Conservation (phyloP, 2,888 invertebrate genomes). For the Syritta pipiens region DNA sequence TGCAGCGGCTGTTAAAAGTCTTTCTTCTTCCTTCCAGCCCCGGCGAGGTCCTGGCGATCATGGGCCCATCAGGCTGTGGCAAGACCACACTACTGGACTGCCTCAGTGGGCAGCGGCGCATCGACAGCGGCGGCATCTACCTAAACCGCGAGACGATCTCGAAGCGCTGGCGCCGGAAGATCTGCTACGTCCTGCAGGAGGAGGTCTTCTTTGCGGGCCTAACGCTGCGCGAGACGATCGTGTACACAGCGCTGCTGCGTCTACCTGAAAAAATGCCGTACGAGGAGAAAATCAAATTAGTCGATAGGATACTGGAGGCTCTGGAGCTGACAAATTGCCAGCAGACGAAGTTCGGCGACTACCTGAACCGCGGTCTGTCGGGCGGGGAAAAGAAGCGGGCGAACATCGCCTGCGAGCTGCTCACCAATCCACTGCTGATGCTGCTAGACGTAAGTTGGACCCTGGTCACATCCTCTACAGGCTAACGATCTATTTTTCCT, state of each 20-base stretch:
- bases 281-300: conserved; percentile 87
- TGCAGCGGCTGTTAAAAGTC: conserved; percentile 39
- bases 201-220: conserved; percentile 90
- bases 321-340: conserved; percentile 87
- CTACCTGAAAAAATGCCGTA: conserved; percentile 87
- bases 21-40: conserved; percentile 79
- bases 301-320: conserved; percentile 88
- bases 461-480: too few species aligned
- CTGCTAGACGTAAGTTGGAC: conserved; percentile 89
- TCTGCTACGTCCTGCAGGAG: conserved; percentile 90
- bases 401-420: conserved; percentile 89
- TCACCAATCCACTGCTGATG: conserved; percentile 89
- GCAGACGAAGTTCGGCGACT: conserved; percentile 89
- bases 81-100: conserved; percentile 89
- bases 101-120: conserved; percentile 85
- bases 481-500: background rate
- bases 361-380: conserved; percentile 86
- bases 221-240: conserved; percentile 87
- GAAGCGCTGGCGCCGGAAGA: conserved; percentile 86
- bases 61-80: conserved; percentile 90
- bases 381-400: conserved; percentile 92
- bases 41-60: conserved; percentile 88
- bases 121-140: conserved; percentile 84
- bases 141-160: conserved; percentile 84
- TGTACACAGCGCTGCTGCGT: conserved; percentile 82